Conservation (phyloP, 2,797 vertebrate species). For the Argya squamiceps region DNA sequence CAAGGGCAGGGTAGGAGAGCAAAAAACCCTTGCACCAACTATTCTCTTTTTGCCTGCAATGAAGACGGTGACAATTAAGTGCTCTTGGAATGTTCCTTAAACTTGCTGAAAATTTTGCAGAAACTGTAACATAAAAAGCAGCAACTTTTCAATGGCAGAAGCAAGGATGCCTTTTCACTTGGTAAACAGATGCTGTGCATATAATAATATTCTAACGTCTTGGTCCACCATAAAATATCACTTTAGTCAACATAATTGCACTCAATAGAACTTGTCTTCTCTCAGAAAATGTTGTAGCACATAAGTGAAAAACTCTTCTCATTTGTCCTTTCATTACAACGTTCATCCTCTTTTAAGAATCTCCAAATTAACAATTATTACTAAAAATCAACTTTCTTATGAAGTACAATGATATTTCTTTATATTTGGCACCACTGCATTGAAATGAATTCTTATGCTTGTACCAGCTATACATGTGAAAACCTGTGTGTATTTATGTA, state of each 20-base stretch:
- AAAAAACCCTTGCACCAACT: neutral
- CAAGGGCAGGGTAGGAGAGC: neutral
- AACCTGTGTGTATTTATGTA: accelerated
- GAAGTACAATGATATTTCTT: neutral
- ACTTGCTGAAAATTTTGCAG: neutral
- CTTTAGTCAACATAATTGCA: neutral
- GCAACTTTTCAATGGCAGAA: neutral
- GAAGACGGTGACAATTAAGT: neutral
- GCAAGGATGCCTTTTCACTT: neutral
- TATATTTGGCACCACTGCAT: neutral
- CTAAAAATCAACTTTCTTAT: neutral
- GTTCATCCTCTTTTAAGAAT: neutral
- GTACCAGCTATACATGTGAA: neutral
- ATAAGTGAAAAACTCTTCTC: neutral
- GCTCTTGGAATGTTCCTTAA: neutral
- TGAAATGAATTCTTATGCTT: neutral
- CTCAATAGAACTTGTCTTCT: neutral
- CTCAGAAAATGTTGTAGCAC: neutral
- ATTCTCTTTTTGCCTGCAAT: neutral
- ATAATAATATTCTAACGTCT: neutral
- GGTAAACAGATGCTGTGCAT: neutral
- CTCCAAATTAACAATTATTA: neutral
- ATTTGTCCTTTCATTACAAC: too few relatives aligned
- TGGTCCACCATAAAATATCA: neutral
- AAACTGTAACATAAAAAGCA: neutral